Evolutionary conservation across 2,888 invertebrate genomes (phyloP).

Genomic region (Vannuccia rotundouncinata): DNA sequence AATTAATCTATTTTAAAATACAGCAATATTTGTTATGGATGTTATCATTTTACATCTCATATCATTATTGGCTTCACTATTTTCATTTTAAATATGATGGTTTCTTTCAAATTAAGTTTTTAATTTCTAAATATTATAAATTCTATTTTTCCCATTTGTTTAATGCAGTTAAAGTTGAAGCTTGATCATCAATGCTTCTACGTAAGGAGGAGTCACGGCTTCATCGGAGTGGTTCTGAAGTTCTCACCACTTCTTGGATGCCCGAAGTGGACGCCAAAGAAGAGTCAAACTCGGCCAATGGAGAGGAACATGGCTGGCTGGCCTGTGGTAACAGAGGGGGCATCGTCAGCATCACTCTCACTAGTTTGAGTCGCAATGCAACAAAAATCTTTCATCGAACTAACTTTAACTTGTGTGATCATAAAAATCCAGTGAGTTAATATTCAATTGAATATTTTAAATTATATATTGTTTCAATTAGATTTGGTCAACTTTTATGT

Average conservation of each 20-base stretch:
- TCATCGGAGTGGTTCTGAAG: slow-evolving; percentile 28
- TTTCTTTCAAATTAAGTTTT: too few species aligned
- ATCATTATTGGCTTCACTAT: too few species aligned
- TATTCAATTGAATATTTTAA: background rate
- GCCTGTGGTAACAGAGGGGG: slow-evolving; percentile 84
- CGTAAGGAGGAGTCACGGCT: background rate
- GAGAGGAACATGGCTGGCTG: slow-evolving; percentile 68
- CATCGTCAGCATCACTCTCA: slow-evolving; percentile 85
- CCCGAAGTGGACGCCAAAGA: background rate
- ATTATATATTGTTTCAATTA: background rate
- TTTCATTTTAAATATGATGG: too few species aligned
- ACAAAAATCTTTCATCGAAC: background rate
- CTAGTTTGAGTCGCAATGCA: background rate
- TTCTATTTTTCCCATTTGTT: too few species aligned
- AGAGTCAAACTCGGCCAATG: background rate
- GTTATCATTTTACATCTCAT: too few species aligned
- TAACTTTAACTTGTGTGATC: slow-evolving; percentile 27
- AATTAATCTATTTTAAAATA: too few species aligned
- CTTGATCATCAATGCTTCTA: background rate
- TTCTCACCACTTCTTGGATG: slow-evolving; percentile 31
- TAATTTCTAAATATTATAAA: too few species aligned
- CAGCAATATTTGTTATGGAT: too few species aligned
- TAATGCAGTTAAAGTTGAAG: too few species aligned
- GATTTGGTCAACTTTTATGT: background rate
- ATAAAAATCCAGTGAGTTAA: slow-evolving; percentile 22